phyloP scores from a whole-genome alignment of 2,888 invertebrate species.

The Gnatocerus cornutus region DNA sequence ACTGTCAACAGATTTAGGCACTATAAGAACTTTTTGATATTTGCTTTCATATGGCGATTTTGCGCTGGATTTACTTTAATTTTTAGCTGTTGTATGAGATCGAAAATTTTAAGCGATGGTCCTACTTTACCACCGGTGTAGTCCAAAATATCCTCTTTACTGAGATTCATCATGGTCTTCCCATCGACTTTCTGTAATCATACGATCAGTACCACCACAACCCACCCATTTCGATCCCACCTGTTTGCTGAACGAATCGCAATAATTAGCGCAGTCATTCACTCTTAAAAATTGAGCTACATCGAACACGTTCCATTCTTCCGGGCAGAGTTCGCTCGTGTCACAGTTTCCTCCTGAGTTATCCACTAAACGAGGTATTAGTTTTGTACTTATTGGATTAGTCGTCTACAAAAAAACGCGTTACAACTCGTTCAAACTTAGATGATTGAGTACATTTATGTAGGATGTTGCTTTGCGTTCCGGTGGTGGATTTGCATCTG shows the following conservation, averaged over 20 bases:
- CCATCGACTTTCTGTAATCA: slow-evolving; percentile 84
- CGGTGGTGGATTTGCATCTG: slow-evolving; percentile 71
- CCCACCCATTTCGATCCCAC: slow-evolving; percentile 56
- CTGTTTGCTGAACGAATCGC: slow-evolving; percentile 77
- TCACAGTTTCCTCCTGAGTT: slow-evolving; percentile 73
- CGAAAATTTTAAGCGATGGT: slow-evolving; percentile 93
- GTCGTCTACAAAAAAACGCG: slow-evolving; percentile 60
- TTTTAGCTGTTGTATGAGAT: slow-evolving; percentile 93
- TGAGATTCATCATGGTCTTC: slow-evolving; percentile 83
- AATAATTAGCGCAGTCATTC: slow-evolving; percentile 87
- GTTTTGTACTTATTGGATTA: slow-evolving; percentile 72
- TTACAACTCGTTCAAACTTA: too few species aligned
- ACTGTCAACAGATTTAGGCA: slow-evolving; percentile 64
- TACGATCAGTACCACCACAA: not conserved
- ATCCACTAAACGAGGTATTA: slow-evolving; percentile 79
- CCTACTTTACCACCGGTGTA: slow-evolving; percentile 95
- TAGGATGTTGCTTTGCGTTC: slow-evolving; percentile 78
- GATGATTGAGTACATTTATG: slow-evolving; percentile 71
- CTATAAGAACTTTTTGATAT: slow-evolving; percentile 80
- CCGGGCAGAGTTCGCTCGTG: slow-evolving; percentile 75
- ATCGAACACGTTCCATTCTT: slow-evolving; percentile 87
- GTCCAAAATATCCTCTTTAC: slow-evolving; percentile 92
- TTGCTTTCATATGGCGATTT: slow-evolving; percentile 77
- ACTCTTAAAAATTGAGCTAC: slow-evolving; percentile 92
- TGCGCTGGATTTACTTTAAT: slow-evolving; percentile 86